phyloP scores from a whole-genome alignment of 2,113 vertebrate genomes.

The Plestiodon gilberti region DNA sequence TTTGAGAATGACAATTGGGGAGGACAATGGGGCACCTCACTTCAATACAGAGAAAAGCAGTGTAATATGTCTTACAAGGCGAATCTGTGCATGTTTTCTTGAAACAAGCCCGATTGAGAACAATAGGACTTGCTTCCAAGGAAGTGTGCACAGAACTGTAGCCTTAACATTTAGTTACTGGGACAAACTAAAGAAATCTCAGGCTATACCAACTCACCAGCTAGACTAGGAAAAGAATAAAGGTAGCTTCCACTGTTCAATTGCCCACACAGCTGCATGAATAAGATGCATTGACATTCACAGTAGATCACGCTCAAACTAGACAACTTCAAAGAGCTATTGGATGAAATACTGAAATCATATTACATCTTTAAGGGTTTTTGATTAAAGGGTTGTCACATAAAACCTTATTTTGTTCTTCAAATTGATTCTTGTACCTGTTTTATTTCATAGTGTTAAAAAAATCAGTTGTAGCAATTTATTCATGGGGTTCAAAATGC shows the following conservation, averaged over 20 bases:
- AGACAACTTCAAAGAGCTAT: constrained; percentile 26
- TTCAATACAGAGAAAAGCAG: neutral
- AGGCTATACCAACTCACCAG: constrained; percentile 2
- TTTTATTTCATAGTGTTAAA: neutral
- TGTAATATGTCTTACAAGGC: neutral
- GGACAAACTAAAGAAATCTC: neutral
- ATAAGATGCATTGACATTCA: constrained; percentile 16
- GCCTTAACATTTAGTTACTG: neutral
- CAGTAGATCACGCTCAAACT: constrained; percentile 27
- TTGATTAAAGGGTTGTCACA: neutral
- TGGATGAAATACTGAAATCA: neutral
- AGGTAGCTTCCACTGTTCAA: neutral
- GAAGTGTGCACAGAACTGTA: neutral
- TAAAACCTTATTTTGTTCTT: neutral
- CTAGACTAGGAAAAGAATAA: constrained; percentile 35
- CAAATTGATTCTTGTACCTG: neutral
- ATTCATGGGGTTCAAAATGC: neutral
- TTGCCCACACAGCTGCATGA: constrained; percentile 10
- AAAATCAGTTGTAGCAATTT: neutral
- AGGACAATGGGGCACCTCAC: neutral
- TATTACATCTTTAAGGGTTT: neutral
- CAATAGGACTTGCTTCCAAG: neutral
- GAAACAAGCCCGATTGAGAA: neutral
- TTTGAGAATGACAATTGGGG: neutral
- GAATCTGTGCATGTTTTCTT: neutral